Base-by-base conservation (phyloP, 1,140 invertebrate species). In the Apis florea region DNA sequence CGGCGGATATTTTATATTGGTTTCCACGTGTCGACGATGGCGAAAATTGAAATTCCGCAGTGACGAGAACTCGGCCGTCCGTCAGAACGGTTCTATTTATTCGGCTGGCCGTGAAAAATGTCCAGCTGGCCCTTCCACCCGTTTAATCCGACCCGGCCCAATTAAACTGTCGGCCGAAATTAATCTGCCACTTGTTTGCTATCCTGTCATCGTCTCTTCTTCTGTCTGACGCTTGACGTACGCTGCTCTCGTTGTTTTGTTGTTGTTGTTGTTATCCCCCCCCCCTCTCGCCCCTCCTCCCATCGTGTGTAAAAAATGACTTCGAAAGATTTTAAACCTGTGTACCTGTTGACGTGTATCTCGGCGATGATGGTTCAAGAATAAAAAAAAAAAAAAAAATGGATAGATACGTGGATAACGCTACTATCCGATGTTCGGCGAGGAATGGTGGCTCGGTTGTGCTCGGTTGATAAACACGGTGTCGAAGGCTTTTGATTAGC, bases 111-210 rank as follows among this genome's bases (percentile, higher is more conserved):
- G 68, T 83, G 81, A 83, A 83, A 83, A 83, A 83, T 79, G 81
- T 79, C 75, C 67, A 79, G 76, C 81, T 63, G 75, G 56, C 31
- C 68, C 58, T 79, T 67, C 76, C 75, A 53, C 68, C 17, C 68
- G 76, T 79, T 83, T 83, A 79, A 72, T 79, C 81, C 68, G 61
- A 51, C 17, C 49, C 58, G 68, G 61, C 64, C 68, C 82, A 78
- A 83, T 83, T 80, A 80, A 83, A 83, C 76, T 80, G 82, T 83
- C 77, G n/a, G 47, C 53, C 70, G 64, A 83, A 81, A 83, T 79
- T 79, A 83, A 83, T 83, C 82, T 83, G 63, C 82, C 82, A 83
- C 82, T 80, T 83, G 82, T 83, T 83, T 80, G 82, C 77, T 71
- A 40, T n/a, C n/a, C 58, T 66, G 81, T 83, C 76, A 66, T 68